phyloP scores from a whole-genome alignment of 2,113 vertebrate genomes.

The Aegithalos caudatus region DNA sequence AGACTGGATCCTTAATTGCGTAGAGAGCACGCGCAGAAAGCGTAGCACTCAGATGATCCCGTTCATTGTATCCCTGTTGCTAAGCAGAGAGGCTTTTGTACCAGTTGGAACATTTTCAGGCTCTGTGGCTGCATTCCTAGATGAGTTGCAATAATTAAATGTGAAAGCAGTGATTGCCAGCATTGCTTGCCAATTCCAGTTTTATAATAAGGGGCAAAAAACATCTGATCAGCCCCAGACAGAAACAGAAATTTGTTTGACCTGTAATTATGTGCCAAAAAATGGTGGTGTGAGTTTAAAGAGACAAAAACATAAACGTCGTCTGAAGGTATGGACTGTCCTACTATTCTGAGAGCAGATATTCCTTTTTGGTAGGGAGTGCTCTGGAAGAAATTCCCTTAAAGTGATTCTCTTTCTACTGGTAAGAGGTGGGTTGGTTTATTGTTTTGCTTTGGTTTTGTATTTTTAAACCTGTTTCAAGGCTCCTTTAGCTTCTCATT shows the following conservation, averaged over 20 bases:
- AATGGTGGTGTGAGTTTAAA: not conserved
- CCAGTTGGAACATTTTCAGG: slow-evolving; percentile 36
- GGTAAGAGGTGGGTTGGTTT: not conserved
- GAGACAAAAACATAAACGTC: not conserved
- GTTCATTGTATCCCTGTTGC: slow-evolving; percentile 41
- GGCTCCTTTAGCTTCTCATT: not conserved
- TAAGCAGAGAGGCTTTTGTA: slow-evolving; percentile 52
- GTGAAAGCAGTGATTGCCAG: slow-evolving; percentile 29
- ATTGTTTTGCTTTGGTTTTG: not conserved
- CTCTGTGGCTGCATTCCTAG: slow-evolving; percentile 41
- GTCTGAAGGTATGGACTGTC: not conserved
- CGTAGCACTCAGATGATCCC: not conserved
- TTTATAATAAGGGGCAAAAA: slow-evolving; percentile 1
- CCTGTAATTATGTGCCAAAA: not conserved
- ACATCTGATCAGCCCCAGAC: slow-evolving; percentile 7
- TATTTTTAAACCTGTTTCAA: not conserved
- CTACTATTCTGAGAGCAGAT: not conserved
- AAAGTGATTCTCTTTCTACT: not conserved
- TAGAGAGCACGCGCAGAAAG: not conserved
- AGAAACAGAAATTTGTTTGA: slow-evolving; percentile 37
- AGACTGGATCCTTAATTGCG: not conserved
- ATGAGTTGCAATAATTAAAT: slow-evolving; percentile 51
- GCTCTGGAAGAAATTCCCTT: not conserved
- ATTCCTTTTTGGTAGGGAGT: not conserved
- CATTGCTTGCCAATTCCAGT: slow-evolving; percentile 3